These are phyloP conservation scores for Lepus timidus DNA, from an alignment of 2,113 vertebrate species.

Conservation along the genomic window DNA sequence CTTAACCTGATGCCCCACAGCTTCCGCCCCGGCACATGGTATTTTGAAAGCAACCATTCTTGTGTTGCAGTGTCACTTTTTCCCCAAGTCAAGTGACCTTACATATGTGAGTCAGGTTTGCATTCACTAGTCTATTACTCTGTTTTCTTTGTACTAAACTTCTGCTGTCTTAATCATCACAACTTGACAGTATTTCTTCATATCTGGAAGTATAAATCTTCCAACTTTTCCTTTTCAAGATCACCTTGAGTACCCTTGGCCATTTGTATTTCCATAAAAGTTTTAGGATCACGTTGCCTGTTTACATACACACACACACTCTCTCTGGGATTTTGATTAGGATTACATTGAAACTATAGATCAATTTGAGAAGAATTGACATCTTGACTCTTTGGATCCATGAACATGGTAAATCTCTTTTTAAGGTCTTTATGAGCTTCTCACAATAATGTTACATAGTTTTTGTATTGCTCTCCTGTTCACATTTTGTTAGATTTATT, in stretches of 20 bases:
- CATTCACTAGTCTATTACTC: neutral
- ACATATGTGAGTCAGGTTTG: neutral
- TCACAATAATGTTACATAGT: neutral
- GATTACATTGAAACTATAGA: neutral
- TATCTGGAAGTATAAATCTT: neutral
- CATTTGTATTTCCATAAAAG: neutral
- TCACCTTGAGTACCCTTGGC: neutral
- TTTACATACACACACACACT: neutral
- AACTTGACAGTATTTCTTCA: neutral
- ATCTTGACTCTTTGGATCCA: neutral
- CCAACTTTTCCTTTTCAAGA: neutral
- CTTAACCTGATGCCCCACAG: too few relatives aligned
- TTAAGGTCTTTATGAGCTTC: neutral
- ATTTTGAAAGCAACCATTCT: neutral
- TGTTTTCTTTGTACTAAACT: neutral
- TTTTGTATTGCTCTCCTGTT: neutral
- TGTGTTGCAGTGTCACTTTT: neutral
- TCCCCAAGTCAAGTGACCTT: neutral
- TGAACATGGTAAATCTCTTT: neutral
- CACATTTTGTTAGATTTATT: constrained; percentile 28
- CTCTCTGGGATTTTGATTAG: neutral
- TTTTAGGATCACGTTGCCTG: neutral
- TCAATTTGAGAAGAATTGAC: neutral
- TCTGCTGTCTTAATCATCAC: neutral
- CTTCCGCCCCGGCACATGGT: too few relatives aligned